Conservation (phyloP, 2,797 vertebrate genomes). For the Ptychobarbus kaznakovi region DNA sequence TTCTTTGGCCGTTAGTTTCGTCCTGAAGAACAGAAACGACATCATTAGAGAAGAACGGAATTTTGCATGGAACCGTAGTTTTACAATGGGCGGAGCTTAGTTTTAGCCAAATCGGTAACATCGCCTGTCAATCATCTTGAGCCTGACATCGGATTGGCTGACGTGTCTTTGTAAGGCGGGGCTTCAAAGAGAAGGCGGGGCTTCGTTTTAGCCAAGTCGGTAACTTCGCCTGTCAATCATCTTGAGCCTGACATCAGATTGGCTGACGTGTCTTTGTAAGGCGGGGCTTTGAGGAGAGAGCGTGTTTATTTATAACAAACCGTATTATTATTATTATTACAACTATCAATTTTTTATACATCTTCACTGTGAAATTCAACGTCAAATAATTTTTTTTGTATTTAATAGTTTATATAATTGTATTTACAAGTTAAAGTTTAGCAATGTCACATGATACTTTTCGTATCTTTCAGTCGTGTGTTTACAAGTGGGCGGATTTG, state of each 20-base stretch:
- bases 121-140: not conserved
- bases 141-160: not conserved
- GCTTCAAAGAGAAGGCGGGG: not conserved
- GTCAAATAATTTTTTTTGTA: not conserved
- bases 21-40: not conserved
- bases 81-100: not conserved
- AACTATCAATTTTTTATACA: not conserved
- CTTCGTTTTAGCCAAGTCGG: not conserved
- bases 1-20: not conserved
- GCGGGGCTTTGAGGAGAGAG: not conserved
- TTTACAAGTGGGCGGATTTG: not conserved
- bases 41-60: not conserved
- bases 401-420: no score
- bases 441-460: not conserved
- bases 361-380: no score
- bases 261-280: not conserved
- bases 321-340: not conserved
- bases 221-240: not conserved
- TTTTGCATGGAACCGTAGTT: rapidly evolving
- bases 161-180: not conserved
- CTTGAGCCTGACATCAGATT: not conserved
- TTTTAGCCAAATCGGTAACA: not conserved
- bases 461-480: not conserved
- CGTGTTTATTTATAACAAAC: not conserved
- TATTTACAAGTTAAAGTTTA: no score